Percentiles rank a stretch among this genome's conserved stretches.
These are phyloP conservation scores for Drosophila subsilvestris DNA, from an alignment of 2,888 invertebrate genomes.

Conservation along the genomic window DNA sequence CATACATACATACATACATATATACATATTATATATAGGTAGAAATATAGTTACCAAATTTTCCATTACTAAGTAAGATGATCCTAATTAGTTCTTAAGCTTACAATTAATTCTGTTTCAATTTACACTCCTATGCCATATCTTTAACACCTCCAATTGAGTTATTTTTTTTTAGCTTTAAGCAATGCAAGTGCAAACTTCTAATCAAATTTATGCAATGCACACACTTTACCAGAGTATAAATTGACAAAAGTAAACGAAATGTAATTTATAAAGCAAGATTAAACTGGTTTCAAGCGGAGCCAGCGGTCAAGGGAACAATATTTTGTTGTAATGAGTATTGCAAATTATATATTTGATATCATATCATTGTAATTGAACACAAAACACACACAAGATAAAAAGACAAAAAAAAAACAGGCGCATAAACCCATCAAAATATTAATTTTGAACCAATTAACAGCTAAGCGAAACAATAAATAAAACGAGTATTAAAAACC, in stretches of 20 bases:
- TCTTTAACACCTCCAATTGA: conserved; percentile 9
- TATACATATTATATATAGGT: too few species aligned
- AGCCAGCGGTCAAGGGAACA: conserved; percentile 38
- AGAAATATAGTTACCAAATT: too few species aligned
- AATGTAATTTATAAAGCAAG: conserved; percentile 45
- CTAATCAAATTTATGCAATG: conserved; percentile 36
- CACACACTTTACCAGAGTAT: conserved; percentile 37
- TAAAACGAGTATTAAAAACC: conserved; percentile 6
- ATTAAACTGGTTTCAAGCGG: conserved; percentile 47
- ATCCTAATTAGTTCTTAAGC: too few species aligned
- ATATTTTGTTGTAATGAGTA: conserved; percentile 43
- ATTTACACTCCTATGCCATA: not conserved
- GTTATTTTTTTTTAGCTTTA: conserved; percentile 8
- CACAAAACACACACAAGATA: conserved; percentile 34
- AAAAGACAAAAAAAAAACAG: conserved; percentile 6
- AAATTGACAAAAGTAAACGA: conserved; percentile 3
- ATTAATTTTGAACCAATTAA: conserved; percentile 35
- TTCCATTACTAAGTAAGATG: too few species aligned
- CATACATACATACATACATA: too few species aligned
- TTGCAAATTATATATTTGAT: conserved; percentile 10
- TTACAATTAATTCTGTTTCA: not conserved
- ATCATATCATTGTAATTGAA: conserved; percentile 24
- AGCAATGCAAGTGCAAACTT: not conserved
- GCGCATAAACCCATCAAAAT: conserved; percentile 38
- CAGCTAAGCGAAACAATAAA: conserved; percentile 17